Base-by-base conservation (phyloP, 1,140 invertebrate genomes). In the Hermetia illucens region DNA sequence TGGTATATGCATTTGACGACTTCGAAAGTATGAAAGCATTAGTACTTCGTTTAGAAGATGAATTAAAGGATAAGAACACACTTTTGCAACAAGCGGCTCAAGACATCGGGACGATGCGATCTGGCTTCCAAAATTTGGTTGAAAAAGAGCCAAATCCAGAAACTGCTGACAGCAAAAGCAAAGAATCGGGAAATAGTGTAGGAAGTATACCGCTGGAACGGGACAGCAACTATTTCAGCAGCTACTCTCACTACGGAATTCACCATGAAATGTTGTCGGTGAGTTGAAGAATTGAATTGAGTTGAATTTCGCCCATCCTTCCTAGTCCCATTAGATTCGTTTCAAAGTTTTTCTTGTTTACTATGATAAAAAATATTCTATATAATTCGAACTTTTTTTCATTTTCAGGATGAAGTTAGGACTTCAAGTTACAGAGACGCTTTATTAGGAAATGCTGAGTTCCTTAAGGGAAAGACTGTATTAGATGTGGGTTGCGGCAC, bases 231-330 rank as follows among this genome's bases (percentile, higher is more conserved):
- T 97, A 97, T 64, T 98, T 98, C 55, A 86, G 81, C 57, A 88
- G 89, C 3, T 99, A 99, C 62, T 84, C 90, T 40, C 91, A 98
- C 66, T 96, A 93, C 70, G 83, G 84, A 10, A 98, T 99, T 53
- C 95, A 99, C 69, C 87, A 94, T 64, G 90, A 89, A 55, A 93
- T 93, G 88, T 62, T 93, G 9, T 79, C 75, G 43, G 80, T 77
- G 66, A 65, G 58, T 62, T 40, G 41, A 31, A 27, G 29, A 34
- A 22, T 25, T 25, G 32, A 24, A 27, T 31, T 17, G 5, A 24
- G 34, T 20, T 17, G 36, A 8, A 5, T 8, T 15, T 33, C 15
- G 8, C 17, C 31, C 12, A 33, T 6, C 17, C 15, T 8, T 33
- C 6, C 6, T 9, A 8, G 6, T 12, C 8, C 12, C 15, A 33